Evolutionary conservation across 1,140 invertebrate genomes (phyloP).

Genomic region (Drosophila miranda): DNA sequence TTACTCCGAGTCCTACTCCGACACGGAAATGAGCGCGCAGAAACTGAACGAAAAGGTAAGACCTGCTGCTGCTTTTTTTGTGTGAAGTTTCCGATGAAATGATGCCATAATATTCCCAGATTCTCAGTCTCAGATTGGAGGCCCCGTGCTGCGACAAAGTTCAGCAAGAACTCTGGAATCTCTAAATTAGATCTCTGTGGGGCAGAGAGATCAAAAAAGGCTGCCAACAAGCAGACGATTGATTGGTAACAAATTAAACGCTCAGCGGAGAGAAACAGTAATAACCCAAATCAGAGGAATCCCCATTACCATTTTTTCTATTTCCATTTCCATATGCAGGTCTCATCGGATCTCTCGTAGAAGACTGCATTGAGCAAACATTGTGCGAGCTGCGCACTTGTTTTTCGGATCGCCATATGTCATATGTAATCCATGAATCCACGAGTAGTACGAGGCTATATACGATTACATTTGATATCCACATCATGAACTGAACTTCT

Average conservation of each 20-base stretch:
- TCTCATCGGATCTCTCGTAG: slow-evolving; percentile 22
- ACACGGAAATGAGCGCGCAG: slow-evolving; percentile 67
- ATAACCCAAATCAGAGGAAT: slow-evolving; percentile 7
- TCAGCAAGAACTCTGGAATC: slow-evolving; percentile 26
- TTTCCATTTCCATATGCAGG: slow-evolving; percentile 13
- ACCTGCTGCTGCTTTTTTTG: slow-evolving; percentile 9
- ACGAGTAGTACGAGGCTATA: neutral
- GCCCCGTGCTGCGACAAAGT: slow-evolving; percentile 39
- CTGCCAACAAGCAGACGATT: slow-evolving; percentile 36
- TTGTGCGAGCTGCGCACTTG: slow-evolving; percentile 28
- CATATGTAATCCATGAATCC: neutral
- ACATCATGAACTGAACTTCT: no score
- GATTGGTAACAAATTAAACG: slow-evolving; percentile 38
- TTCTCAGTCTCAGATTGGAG: neutral
- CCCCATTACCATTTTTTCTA: slow-evolving; percentile 23
- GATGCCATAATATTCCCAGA: slow-evolving; percentile 11
- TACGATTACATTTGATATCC: neutral
- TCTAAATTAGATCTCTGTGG: neutral
- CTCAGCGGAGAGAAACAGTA: neutral
- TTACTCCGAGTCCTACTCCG: neutral
- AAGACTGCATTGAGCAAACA: slow-evolving; percentile 25
- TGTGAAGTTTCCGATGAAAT: slow-evolving; percentile 18
- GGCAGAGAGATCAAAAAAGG: slow-evolving; percentile 2
- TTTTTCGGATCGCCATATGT: neutral
- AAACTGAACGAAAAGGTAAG: slow-evolving; percentile 48